A percentile compares a stretch with the other conserved stretches of the same genome.
These are phyloP conservation scores for Watsonalla binaria DNA, from an alignment of 2,888 invertebrate species.

Conservation along the genomic window DNA sequence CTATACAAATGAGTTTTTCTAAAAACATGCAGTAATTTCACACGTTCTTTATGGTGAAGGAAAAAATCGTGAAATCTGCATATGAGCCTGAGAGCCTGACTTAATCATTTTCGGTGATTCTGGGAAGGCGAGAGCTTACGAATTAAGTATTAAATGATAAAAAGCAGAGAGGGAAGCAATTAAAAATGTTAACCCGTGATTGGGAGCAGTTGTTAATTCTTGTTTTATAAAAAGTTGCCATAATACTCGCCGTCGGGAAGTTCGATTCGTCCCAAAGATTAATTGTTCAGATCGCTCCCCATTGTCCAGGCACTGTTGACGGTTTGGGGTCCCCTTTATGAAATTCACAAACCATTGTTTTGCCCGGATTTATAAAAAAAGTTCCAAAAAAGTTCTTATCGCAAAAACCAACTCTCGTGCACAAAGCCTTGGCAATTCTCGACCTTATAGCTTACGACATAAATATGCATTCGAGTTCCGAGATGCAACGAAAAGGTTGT, in stretches of 20 bases:
- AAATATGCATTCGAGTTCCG: constrained; percentile 16
- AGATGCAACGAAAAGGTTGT: constrained; percentile 43
- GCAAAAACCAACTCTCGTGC: constrained; percentile 24
- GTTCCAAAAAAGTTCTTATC: constrained; percentile 52
- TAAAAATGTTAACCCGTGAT: not conserved
- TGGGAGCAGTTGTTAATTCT: not conserved
- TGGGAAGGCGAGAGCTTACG: too few species aligned
- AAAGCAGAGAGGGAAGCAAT: too few species aligned
- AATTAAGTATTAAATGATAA: too few species aligned
- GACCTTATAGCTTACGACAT: constrained; percentile 19
- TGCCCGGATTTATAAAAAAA: constrained; percentile 64
- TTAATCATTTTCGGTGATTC: too few species aligned
- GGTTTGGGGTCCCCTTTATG: constrained; percentile 59
- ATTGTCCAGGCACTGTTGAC: constrained; percentile 64
- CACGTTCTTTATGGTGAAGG: too few species aligned
- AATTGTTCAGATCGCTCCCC: constrained; percentile 62
- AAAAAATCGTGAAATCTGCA: too few species aligned
- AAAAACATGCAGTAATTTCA: too few species aligned
- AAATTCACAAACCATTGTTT: constrained; percentile 68
- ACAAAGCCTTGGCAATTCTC: constrained; percentile 13
- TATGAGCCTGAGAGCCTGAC: too few species aligned
- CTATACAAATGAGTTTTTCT: too few species aligned
- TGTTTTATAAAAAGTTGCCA: constrained; percentile 16
- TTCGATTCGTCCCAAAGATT: constrained; percentile 69
- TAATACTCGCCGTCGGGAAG: constrained; percentile 34